Conservation (phyloP, 2,888 invertebrate genomes). For the Cephus pygmeus region DNA sequence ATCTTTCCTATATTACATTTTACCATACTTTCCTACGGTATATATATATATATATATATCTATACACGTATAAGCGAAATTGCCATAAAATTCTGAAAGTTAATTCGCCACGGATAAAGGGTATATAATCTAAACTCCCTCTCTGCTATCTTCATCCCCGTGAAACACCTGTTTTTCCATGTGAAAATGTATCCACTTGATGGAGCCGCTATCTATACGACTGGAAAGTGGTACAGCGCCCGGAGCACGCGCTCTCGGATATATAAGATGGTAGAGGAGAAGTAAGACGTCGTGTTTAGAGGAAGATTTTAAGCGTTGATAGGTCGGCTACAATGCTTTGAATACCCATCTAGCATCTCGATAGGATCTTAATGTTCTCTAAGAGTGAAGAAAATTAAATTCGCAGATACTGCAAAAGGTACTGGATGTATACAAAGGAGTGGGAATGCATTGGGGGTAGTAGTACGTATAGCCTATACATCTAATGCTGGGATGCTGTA, state of each 20-base stretch:
- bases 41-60: no score
- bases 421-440: no score
- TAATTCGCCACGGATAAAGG: no score
- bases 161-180: slow-evolving; percentile 18
- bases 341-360: slow-evolving; percentile 57
- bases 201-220: slow-evolving; percentile 24
- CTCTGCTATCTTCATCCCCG: slow-evolving; percentile 5
- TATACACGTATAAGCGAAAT: no score
- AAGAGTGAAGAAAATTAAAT: slow-evolving; percentile 60
- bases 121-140: no score
- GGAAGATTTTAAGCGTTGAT: slow-evolving; percentile 57
- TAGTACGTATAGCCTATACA: no score
- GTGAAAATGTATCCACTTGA: slow-evolving; percentile 14
- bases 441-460: no score
- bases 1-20: no score
- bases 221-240: slow-evolving; percentile 7
- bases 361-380: slow-evolving; percentile 60
- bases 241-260: not conserved
- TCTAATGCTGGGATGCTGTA: no score
- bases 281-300: slow-evolving; percentile 48
- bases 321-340: slow-evolving; percentile 58
- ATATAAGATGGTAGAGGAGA: no score
- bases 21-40: no score
- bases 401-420: slow-evolving; percentile 21
- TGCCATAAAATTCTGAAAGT: no score